Base-by-base conservation (phyloP, 2,113 vertebrate species). In the Chitala chitala region DNA sequence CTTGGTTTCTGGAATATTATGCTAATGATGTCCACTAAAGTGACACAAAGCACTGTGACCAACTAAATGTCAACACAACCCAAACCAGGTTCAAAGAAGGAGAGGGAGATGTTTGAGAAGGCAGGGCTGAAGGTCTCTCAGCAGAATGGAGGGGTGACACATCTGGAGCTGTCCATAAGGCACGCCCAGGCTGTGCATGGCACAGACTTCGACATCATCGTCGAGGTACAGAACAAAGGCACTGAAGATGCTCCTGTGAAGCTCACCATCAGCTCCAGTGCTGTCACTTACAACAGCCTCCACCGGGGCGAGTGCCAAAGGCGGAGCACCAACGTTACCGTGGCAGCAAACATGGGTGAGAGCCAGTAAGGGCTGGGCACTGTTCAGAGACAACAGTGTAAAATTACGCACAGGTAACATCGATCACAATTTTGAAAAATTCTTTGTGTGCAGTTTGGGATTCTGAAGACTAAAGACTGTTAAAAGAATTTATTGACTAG, bases 181-280 rank as follows among this genome's bases (percentile, higher is more conserved):
- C 85, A 88, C 7, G 78, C 78, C 3, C 77, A 80, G 13, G 84
- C 90, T 38, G 58, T 91, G 4, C 88, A 89, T 58, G 90, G 90
- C 51, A 90, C 89, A 1, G 89, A 92, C 80, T 92, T 92, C 42
- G 90, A 91, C 50, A 84, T 92, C 48, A 79, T 89, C n/a, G 76
- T 92, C 63, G 85, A 88, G 84, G 87, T 92, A 80, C 75, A 74
- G 61, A 92, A 92, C 46, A 42, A 29, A 13, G 84, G 86, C 8
- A 31, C 26, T 1, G 38, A 70, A 5, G 85, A 90, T 3, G 76
- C 75, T 29, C 29, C 36, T 0, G 86, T 83, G 1, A 68, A 85
- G 51, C 86, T 92, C 59, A 86, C 83, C 5, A 63, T 90, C 38
- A 71, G 76, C 61, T 87, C 79, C 15, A 68, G 42, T 3, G 85